Percentiles rank a stretch among this genome's conserved stretches.
Evolutionary conservation across 2,888 invertebrate species (phyloP).

Genomic region (Protodeltote pygarga): DNA sequence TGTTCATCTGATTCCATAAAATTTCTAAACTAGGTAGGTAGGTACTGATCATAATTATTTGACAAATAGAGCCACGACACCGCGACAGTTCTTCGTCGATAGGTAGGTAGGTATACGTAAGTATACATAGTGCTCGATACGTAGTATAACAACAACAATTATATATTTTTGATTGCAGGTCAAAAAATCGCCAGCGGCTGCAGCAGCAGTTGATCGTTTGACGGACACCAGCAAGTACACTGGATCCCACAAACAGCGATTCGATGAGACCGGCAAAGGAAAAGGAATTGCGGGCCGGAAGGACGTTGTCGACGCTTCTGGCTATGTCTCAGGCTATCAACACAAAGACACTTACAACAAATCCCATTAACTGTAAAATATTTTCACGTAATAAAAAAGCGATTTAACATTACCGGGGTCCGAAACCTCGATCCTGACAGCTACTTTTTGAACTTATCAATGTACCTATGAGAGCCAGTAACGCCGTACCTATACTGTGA

Average conservation of each 20-base stretch:
- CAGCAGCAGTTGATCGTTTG: conserved; percentile 90
- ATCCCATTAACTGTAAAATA: conserved; percentile 72
- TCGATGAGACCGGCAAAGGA: conserved; percentile 94
- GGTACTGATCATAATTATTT: too few species aligned
- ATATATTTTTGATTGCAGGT: too few species aligned
- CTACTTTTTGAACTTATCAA: neutral
- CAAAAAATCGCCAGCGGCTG: conserved; percentile 79
- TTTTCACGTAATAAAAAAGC: conserved; percentile 16
- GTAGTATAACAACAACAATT: too few species aligned
- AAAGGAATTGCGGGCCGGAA: conserved; percentile 95
- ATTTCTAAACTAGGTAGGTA: too few species aligned
- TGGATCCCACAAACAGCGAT: conserved; percentile 94
- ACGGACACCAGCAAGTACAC: conserved; percentile 96
- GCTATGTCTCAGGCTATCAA: conserved; percentile 95
- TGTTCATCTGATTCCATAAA: too few species aligned
- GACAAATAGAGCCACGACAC: too few species aligned
- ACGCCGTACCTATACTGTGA: neutral
- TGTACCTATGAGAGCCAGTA: neutral
- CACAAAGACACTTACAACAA: conserved; percentile 92
- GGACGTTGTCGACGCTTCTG: conserved; percentile 90
- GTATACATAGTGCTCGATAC: too few species aligned
- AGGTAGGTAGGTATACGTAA: too few species aligned
- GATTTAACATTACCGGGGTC: conserved; percentile 11
- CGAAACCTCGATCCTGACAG: conserved; percentile 19
- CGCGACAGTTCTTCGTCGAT: too few species aligned